phyloP scores from a whole-genome alignment of 2,888 invertebrate species.

The Drosophila paranaensis region DNA sequence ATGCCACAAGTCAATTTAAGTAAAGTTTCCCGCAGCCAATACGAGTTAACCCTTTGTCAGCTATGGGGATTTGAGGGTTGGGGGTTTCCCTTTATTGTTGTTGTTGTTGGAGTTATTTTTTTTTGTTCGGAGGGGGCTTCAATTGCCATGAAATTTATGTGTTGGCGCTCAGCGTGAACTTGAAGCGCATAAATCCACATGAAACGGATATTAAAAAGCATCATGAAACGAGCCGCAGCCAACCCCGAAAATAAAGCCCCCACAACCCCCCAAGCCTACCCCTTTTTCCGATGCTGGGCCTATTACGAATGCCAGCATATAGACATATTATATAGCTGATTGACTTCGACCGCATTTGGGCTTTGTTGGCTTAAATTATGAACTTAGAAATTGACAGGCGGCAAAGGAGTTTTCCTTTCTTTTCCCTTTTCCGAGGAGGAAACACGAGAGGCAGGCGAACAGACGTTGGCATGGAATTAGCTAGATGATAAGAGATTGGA shows the following conservation, averaged over 20 bases:
- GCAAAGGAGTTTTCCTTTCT: slow-evolving; percentile 27
- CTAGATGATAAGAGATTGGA: slow-evolving; percentile 7
- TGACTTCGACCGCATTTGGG: slow-evolving; percentile 63
- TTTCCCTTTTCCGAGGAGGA: not conserved
- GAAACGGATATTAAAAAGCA: slow-evolving; percentile 78
- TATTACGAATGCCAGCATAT: slow-evolving; percentile 26
- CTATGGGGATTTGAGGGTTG: slow-evolving; percentile 4
- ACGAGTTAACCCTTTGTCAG: slow-evolving; percentile 63
- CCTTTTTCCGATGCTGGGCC: not conserved
- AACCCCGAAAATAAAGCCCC: slow-evolving; percentile 17
- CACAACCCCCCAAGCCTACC: not conserved
- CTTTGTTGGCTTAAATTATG: slow-evolving; percentile 70
- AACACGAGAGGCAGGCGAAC: not conserved
- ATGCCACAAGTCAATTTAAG: slow-evolving; percentile 74
- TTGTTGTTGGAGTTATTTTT: slow-evolving; percentile 17
- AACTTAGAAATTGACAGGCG: slow-evolving; percentile 73
- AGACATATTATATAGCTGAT: slow-evolving; percentile 71
- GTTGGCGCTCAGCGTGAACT: slow-evolving; percentile 74
- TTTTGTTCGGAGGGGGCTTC: slow-evolving; percentile 51
- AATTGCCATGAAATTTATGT: slow-evolving; percentile 78
- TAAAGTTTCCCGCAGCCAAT: slow-evolving; percentile 47
- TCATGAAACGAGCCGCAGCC: slow-evolving; percentile 59
- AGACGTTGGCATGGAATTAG: slow-evolving; percentile 20
- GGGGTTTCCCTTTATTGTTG: not conserved
- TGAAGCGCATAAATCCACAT: slow-evolving; percentile 77